Evolutionary conservation across 2,888 invertebrate species (phyloP), one percentile per base, ranked within the genome.

Genomic region (Dendrolimus houi): DNA sequence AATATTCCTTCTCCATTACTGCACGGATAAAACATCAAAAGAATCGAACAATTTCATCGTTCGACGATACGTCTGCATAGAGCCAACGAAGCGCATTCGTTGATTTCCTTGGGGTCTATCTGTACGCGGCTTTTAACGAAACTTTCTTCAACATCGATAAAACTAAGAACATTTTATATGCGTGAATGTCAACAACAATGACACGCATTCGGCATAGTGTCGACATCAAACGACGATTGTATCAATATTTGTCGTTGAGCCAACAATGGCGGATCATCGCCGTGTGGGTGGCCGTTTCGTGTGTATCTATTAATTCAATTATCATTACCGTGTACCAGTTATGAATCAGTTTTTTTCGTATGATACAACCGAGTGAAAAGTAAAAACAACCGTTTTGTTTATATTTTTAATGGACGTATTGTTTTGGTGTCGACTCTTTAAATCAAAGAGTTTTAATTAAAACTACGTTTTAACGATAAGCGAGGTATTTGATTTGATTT

Each of bases 211-310:
- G 68, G 57, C 53, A 57, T 57, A 59, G 64, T 70, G 72, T 72
- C 70, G 69, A 76, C 73, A 74, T 72, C 70, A 76, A 74, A 76
- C 75, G 77, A 65, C 66, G 75, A 71, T 77, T 75, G 77, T 79
- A 77, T 80, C 82, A 85, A 87, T 86, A 85, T 87, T 86, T 86
- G 86, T 86, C 83, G 71, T 80, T 72, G 67, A 65, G 68, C 75
- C 70, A 83, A 86, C 85, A 87, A 85, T 83, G 71, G 77, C 64
- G 66, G 65, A 75, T 80, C 72, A 79, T 71, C 59, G 64, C 65
- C 8, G 70, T 63, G 85, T 83, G 83, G 84, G 87, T 80, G 85
- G 83, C 63, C 77, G 61, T 62, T 71, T 77, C 73, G 66, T 73
- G 74, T 76, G 66, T 74, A 73, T 67, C 77, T 78, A 82, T 83